Percentiles rank a stretch among this genome's conserved stretches.
Evolutionary conservation across 2,113 vertebrate genomes (phyloP).

Genomic region (Dermatemys mawii): DNA sequence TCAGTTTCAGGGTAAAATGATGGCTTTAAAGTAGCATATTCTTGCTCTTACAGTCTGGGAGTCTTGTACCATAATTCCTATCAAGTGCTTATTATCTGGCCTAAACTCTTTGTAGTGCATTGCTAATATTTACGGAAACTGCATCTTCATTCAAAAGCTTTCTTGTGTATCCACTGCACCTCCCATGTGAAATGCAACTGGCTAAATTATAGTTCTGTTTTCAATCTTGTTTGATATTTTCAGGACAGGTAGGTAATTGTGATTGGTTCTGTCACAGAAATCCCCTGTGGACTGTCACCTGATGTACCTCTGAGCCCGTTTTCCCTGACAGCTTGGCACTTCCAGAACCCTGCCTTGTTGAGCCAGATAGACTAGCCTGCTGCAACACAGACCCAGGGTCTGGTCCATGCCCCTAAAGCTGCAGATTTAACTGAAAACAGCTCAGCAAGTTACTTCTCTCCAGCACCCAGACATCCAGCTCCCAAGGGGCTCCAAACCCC

Average conservation of each 20-base stretch:
- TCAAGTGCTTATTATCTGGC: fast-evolving
- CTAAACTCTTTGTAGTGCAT: neutral
- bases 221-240: neutral
- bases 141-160: neutral
- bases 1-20: neutral
- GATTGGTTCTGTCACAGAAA: too few species aligned
- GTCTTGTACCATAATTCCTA: fast-evolving
- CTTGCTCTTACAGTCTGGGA: neutral
- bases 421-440: too few species aligned
- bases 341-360: too few species aligned
- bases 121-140: neutral
- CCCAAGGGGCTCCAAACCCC: too few species aligned
- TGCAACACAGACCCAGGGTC: too few species aligned
- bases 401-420: too few species aligned
- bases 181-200: neutral
- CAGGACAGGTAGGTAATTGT: neutral
- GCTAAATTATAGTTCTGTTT: neutral
- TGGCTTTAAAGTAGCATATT: neutral
- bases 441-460: too few species aligned
- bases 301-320: too few species aligned
- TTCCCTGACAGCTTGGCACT: too few species aligned
- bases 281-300: too few species aligned
- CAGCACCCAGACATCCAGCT: too few species aligned
- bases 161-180: fast-evolving
- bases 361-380: too few species aligned